These are phyloP conservation scores for Ornithorhynchus anatinus DNA, from an alignment of 2,113 vertebrate genomes.

Conservation along the genomic window DNA sequence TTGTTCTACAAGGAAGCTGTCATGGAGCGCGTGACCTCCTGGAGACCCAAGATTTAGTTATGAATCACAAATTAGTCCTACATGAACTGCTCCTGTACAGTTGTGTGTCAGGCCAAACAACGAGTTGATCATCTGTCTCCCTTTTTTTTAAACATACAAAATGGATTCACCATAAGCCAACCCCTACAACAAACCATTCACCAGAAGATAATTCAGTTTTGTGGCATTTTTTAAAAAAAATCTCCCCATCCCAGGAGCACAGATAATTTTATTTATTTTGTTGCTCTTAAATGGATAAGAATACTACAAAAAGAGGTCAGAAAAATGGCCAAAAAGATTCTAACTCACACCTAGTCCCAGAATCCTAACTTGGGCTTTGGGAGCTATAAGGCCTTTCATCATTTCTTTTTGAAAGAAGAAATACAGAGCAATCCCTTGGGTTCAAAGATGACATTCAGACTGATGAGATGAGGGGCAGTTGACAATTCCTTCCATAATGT, in stretches of 20 bases:
- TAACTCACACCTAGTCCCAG: background rate
- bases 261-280: too few relatives aligned
- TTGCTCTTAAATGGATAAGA: too few relatives aligned
- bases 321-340: background rate
- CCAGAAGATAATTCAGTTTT: background rate
- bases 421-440: too few relatives aligned
- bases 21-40: conserved; percentile 55
- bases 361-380: background rate
- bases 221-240: background rate
- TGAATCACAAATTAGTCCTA: conserved; percentile 37
- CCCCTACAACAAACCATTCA: background rate
- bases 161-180: conserved; percentile 4
- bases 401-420: too few relatives aligned
- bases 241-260: too few relatives aligned
- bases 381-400: too few relatives aligned
- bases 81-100: conserved; percentile 42
- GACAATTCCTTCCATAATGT: too few relatives aligned
- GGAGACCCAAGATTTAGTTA: conserved; percentile 48
- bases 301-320: background rate
- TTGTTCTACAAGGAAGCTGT: conserved; percentile 63
- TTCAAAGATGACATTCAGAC: too few relatives aligned
- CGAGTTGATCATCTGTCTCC: conserved; percentile 29
- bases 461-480: too few relatives aligned
- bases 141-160: conserved; percentile 23
- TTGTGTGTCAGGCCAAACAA: conserved; percentile 19